phyloP scores from a whole-genome alignment of 2,888 invertebrate species.

The Trichopoda pennipes region DNA sequence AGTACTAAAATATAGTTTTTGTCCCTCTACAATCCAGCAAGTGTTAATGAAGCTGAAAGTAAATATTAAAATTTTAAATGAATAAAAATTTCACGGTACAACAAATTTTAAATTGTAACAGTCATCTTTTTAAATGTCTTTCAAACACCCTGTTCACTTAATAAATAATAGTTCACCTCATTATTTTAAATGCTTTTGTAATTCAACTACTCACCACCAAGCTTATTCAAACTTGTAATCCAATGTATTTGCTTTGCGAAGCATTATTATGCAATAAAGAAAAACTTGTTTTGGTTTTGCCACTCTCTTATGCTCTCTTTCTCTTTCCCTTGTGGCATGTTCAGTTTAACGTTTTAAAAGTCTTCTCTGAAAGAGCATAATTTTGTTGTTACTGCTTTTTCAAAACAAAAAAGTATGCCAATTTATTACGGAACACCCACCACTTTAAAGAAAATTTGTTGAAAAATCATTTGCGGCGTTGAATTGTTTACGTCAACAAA shows the following conservation, averaged over 20 bases:
- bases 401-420: conserved; percentile 38
- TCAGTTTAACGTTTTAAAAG: not conserved
- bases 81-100: too few species aligned
- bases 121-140: too few species aligned
- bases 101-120: too few species aligned
- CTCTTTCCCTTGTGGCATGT: not conserved
- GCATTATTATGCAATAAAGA: conserved; percentile 40
- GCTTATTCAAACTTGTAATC: too few species aligned
- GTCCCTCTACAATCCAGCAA: too few species aligned
- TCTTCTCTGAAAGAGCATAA: conserved; percentile 5
- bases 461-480: conserved; percentile 37
- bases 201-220: too few species aligned
- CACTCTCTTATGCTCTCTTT: not conserved
- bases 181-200: too few species aligned
- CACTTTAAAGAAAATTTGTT: conserved; percentile 4
- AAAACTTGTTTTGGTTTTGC: conserved; percentile 38
- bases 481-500: conserved; percentile 68
- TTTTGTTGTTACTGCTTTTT: conserved; percentile 1
- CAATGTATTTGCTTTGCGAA: conserved; percentile 51
- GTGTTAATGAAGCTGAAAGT: too few species aligned
- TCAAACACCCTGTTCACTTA: too few species aligned
- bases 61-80: too few species aligned
- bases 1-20: too few species aligned
- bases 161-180: too few species aligned
- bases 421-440: conserved; percentile 51